Base-by-base conservation (phyloP, 2,113 vertebrate genomes). In the Lonchura striata region DNA sequence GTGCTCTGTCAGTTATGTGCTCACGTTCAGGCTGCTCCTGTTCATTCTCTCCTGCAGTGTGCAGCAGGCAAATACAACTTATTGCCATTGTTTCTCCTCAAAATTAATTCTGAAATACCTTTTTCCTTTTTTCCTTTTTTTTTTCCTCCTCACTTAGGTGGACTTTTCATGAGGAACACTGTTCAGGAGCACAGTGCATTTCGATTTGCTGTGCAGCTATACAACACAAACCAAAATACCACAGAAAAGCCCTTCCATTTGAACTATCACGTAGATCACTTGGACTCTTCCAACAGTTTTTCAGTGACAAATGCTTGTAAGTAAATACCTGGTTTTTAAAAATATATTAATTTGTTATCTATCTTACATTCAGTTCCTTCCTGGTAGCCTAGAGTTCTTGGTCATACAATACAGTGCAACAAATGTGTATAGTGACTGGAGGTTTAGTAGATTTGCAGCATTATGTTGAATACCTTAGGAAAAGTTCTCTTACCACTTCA, bases 211-310 rank as follows among this genome's bases (percentile, higher is more conserved):
- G 99, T 99, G 95, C 99, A 99, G 98, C 99, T 99, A 98, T 99
- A 99, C 98, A 99, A 99, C 98, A 99, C 99, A 95, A 99, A 99
- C 98, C 99, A 99, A 98, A 99, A 99, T 96, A 99, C 98, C 97
- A 99, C 99, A 52, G 99, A 99, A 95, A 99, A 99, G 97, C 99
- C 99, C 96, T 99, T 99, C 98, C 99, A 99, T 98, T 98, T 99
- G 98, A 99, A 99, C 97, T 99, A 99, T 97, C 99, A 99, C 11
- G 99, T 99, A 95, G 99, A 99, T 98, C 99, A 99, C 98, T 98
- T 99, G 97, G 99, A 99, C 97, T 99, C 99, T 75, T 99, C 99
- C 95, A 99, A 99, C 99, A 99, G 99, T 98, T 99, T 99, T 97
- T 99, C 99, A 30, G 99, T 99, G 97, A 99, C 99, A 96, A 99